Evolutionary conservation across 2,888 invertebrate genomes (phyloP).

Genomic region (Polydesmus complanatus): DNA sequence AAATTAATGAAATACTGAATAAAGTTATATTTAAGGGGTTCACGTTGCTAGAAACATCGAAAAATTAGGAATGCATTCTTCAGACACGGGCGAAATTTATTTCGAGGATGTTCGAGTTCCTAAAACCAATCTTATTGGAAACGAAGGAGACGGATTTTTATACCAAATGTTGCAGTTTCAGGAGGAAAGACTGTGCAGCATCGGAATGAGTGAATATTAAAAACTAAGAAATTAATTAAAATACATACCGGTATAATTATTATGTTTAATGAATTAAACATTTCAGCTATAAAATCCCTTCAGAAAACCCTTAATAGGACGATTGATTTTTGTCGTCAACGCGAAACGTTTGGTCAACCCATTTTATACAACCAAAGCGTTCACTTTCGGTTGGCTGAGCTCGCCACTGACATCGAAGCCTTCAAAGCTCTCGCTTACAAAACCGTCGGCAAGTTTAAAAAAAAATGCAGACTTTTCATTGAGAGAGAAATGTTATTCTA

Average conservation of each 20-base stretch:
- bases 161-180: constrained; percentile 45
- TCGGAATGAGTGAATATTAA: background rate
- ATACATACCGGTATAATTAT: too few species aligned
- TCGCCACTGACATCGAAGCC: constrained; percentile 40
- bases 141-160: constrained; percentile 38
- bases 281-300: background rate
- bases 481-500: constrained; percentile 15
- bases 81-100: constrained; percentile 41
- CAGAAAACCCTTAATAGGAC: constrained; percentile 31
- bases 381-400: constrained; percentile 40
- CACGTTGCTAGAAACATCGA: constrained; percentile 33
- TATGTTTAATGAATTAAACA: background rate
- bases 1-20: background rate
- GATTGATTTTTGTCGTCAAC: constrained; percentile 36
- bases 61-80: constrained; percentile 39
- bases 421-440: constrained; percentile 37
- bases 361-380: constrained; percentile 35
- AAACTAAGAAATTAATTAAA: too few species aligned
- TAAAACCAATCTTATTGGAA: constrained; percentile 37
- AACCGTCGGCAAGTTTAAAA: constrained; percentile 30
- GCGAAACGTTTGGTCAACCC: constrained; percentile 37
- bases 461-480: constrained; percentile 12
- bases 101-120: constrained; percentile 43
- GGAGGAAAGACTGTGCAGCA: constrained; percentile 37
- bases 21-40: constrained; percentile 25